A percentile compares a stretch with the other conserved stretches of the same genome.
These are phyloP conservation scores for Adineta ricciae DNA, from an alignment of 2,888 invertebrate genomes.

Conservation along the genomic window DNA sequence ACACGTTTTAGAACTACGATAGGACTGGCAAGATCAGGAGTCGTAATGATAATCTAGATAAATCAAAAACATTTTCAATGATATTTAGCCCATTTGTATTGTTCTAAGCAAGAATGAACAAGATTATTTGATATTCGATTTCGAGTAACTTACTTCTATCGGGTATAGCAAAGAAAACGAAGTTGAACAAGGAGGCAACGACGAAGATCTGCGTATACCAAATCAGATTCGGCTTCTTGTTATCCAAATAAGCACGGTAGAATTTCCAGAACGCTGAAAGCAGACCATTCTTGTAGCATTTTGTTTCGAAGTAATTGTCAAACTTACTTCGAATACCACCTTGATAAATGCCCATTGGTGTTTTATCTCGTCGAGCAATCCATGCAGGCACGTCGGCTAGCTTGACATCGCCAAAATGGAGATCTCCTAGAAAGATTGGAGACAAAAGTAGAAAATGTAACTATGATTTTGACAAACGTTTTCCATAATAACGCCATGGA, in stretches of 20 bases:
- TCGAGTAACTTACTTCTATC: neutral
- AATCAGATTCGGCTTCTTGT: constrained; percentile 10
- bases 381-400: neutral
- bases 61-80: neutral
- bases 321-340: neutral
- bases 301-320: no score
- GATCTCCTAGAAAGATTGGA: neutral
- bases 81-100: constrained; percentile 10
- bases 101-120: neutral
- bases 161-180: neutral
- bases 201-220: neutral
- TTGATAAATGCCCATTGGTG: neutral
- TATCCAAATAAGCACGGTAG: neutral
- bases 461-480: neutral
- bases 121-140: neutral
- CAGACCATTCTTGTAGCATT: no score
- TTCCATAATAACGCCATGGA: constrained; percentile 33
- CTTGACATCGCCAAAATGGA: neutral
- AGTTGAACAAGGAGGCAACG: neutral
- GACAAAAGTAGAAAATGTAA: no score
- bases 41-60: neutral
- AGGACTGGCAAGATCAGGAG: neutral
- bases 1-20: neutral
- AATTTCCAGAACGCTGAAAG: neutral
- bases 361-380: constrained; percentile 22